phyloP scores from a whole-genome alignment of 2,113 vertebrate species.

The Phalacrocorax brasilianus region DNA sequence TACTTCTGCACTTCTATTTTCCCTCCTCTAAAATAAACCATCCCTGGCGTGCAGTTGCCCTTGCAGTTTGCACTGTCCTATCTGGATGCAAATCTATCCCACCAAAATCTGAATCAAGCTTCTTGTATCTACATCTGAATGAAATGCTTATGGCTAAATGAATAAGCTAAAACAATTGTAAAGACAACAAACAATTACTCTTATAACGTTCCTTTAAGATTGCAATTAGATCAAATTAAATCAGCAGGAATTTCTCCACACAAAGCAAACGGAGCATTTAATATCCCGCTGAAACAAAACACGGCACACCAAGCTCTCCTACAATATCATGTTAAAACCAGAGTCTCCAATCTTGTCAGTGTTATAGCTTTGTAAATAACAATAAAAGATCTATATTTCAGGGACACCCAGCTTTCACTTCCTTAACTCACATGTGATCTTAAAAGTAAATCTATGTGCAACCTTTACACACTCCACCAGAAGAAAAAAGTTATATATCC shows the following conservation, averaged over 20 bases:
- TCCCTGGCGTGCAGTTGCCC: background rate
- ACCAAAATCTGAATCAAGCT: slow-evolving; percentile 6
- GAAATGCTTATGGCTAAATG: background rate
- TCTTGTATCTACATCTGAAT: background rate
- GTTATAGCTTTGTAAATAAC: slow-evolving; percentile 17
- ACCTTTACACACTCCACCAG: background rate
- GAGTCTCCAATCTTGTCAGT: background rate
- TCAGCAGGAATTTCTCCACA: slow-evolving; percentile 58
- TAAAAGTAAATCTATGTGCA: background rate
- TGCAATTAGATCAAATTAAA: slow-evolving; percentile 67
- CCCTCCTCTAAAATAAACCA: background rate
- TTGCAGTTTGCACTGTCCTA: background rate
- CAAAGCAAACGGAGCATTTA: slow-evolving; percentile 55
- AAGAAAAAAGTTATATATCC: background rate
- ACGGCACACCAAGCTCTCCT: background rate
- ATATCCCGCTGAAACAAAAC: slow-evolving; percentile 41
- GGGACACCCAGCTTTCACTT: background rate
- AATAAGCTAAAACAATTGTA: slow-evolving; percentile 35
- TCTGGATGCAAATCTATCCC: background rate
- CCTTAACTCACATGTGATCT: background rate
- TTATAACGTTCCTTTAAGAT: slow-evolving; percentile 36
- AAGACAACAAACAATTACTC: slow-evolving; percentile 55
- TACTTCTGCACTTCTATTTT: background rate
- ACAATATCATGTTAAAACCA: background rate
- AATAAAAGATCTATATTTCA: background rate